A percentile compares a stretch with the other conserved stretches of the same genome.
Conservation (phyloP, 1,140 invertebrate species). For the Druon quercuslanigerum region DNA sequence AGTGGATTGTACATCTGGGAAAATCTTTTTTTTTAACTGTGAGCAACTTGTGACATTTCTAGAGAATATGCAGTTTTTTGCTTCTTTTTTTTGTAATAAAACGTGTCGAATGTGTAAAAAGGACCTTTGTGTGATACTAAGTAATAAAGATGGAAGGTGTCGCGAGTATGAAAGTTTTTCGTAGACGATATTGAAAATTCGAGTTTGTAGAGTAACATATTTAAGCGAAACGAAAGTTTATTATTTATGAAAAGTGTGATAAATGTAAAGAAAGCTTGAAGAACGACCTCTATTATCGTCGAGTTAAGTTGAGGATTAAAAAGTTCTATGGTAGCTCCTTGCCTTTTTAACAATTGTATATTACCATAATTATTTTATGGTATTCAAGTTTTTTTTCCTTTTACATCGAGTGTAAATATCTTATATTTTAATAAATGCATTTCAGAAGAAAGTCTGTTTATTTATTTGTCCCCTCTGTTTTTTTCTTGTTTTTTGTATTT, state of each 20-base stretch:
- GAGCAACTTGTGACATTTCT: slow-evolving; percentile 36
- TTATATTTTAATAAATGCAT: slow-evolving; percentile 20
- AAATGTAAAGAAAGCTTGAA: not conserved
- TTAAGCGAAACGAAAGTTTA: slow-evolving; percentile 59
- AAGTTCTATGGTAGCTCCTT: slow-evolving; percentile 19
- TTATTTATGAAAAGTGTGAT: slow-evolving; percentile 55
- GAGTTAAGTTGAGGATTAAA: slow-evolving; percentile 1
- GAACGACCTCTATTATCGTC: slow-evolving; percentile 9
- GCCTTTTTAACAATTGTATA: not conserved
- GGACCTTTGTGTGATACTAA: slow-evolving; percentile 58
- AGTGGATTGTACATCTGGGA: slow-evolving; percentile 5
- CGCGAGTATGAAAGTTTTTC: slow-evolving; percentile 40
- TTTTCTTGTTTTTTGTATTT: no score
- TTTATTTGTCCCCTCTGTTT: not conserved
- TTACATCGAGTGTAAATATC: slow-evolving; percentile 23
- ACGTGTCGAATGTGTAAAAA: slow-evolving; percentile 35
- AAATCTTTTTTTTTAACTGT: slow-evolving; percentile 31
- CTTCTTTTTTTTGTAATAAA: slow-evolving; percentile 39
- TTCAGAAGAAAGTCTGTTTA: not conserved
- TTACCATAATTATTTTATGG: slow-evolving; percentile 2
- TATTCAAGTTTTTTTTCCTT: not conserved
- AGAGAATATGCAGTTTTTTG: slow-evolving; percentile 41
- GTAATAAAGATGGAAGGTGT: slow-evolving; percentile 43
- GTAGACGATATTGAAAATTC: slow-evolving; percentile 45
- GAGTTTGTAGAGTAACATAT: slow-evolving; percentile 56